Base-by-base conservation (phyloP, 2,113 vertebrate species). In the Pterocles burchelli region DNA sequence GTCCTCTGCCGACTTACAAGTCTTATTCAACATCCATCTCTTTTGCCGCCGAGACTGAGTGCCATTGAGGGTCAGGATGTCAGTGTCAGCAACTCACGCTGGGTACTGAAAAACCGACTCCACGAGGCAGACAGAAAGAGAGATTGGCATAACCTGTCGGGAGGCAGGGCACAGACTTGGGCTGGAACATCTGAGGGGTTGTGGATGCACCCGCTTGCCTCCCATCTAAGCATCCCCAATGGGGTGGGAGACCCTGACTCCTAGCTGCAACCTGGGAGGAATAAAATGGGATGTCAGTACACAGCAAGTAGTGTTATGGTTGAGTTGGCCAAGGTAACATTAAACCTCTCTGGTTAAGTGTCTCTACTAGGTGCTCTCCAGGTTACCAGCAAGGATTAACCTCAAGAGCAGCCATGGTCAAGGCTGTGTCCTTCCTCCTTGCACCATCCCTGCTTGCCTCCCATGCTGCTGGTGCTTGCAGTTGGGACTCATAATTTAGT, bases 91-190 rank as follows among this genome's bases (percentile, higher is more conserved):
- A 41, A 21, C 31, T 36, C 52, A 7, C 10, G 41, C 28, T 1
- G 3, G 19, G 19, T 8, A 6, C 49, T 16, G 7, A 34, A 52
- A 67, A 31, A 2, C 7, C 9, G 2, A 8, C 28, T 2, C 19
- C 11, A 4, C 2, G 38, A 55, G 25, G 5, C 2, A 17, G 45
- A 8, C 6, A 7, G n/a, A 29, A 29, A 48, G 15, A 33, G 51
- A 7, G 34, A 10, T 6, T 0, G 0, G 54, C 1, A 4, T 36
- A 41, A 57, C 19, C 36, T 46, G 9, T 6, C 0, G 1, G 67
- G 20, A 80, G 2, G 4, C 18, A 4, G 49, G 57, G 34, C 38
- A 28, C 9, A 8, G 75, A 1, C 8, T 10, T 7, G 13, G n/a
- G 16, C 36, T 81, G 85, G 7, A n/a, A 28, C 17, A 7, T 10